A percentile compares a stretch with the other conserved stretches of the same genome.
Evolutionary conservation across 2,888 invertebrate species (phyloP).

Genomic region (Harmothoe impar): DNA sequence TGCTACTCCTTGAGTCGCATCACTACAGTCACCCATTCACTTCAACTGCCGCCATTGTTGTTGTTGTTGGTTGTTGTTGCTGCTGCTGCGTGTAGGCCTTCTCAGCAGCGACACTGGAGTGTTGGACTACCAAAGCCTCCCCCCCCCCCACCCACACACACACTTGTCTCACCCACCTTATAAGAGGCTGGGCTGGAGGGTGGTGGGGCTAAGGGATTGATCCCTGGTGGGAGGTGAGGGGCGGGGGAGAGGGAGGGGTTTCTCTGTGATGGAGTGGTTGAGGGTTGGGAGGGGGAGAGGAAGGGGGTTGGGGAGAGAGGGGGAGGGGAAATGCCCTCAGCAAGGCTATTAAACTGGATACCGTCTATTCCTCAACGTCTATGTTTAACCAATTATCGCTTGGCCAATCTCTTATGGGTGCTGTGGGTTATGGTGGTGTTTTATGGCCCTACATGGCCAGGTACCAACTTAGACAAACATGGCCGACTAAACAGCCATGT

Average conservation of each 20-base stretch:
- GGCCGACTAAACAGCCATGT: not conserved
- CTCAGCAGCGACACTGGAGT: too few species aligned
- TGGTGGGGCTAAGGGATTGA: not conserved
- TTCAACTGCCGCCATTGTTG: too few species aligned
- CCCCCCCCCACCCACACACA: not conserved
- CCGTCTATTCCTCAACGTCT: not conserved
- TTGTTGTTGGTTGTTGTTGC: not conserved
- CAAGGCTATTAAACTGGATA: not conserved
- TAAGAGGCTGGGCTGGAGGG: not conserved
- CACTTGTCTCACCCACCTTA: not conserved
- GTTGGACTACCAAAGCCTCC: too few species aligned
- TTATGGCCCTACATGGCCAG: too few species aligned
- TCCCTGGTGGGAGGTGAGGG: not conserved
- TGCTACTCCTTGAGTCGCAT: too few species aligned
- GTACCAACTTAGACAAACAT: too few species aligned
- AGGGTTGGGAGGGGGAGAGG: not conserved
- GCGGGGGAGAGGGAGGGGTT: not conserved
- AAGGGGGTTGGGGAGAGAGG: not conserved
- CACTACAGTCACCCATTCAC: too few species aligned
- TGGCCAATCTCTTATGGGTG: not conserved
- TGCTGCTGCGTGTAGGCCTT: not conserved
- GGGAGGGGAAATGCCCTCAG: not conserved
- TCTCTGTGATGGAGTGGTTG: not conserved
- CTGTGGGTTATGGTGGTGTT: not conserved
- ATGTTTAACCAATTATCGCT: constrained; percentile 34